Percentiles rank a stretch among this genome's conserved stretches.
Evolutionary conservation across 2,113 vertebrate species (phyloP).

Genomic region (Penelope pileata): DNA sequence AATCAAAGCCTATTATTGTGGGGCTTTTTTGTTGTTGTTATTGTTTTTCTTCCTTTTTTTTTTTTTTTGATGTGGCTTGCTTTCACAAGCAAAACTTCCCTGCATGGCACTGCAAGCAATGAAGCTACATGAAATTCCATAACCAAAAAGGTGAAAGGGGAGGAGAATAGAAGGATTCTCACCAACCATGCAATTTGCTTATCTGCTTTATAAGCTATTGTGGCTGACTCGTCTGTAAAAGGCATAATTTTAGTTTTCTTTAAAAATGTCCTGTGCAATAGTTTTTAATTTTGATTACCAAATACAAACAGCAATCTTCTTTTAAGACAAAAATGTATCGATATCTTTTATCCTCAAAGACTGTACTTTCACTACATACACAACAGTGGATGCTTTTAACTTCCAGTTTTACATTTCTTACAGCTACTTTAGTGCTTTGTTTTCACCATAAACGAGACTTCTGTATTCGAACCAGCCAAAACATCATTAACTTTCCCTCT

Average conservation of each 20-base stretch:
- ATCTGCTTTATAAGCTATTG: neutral
- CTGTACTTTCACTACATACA: neutral
- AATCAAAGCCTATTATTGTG: neutral
- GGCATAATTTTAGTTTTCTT: neutral
- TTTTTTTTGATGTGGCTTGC: neutral
- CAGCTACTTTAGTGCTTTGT: neutral
- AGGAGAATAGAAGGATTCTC: neutral
- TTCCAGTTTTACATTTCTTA: neutral
- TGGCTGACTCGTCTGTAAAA: neutral
- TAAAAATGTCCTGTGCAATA: neutral
- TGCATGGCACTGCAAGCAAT: fast-evolving
- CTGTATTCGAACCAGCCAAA: neutral
- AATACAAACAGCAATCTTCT: neutral
- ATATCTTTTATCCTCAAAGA: neutral
- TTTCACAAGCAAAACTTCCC: neutral
- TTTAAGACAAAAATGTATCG: neutral
- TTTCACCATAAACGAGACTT: neutral
- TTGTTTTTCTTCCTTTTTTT: neutral
- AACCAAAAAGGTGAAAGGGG: fast-evolving
- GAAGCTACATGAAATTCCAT: neutral
- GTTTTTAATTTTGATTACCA: neutral
- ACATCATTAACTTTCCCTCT: neutral
- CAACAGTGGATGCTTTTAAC: neutral
- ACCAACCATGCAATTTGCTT: neutral
- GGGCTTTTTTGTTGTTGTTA: neutral